These are phyloP conservation scores for Conopomorpha cramerella DNA, from an alignment of 1,140 invertebrate genomes.

Conservation along the genomic window DNA sequence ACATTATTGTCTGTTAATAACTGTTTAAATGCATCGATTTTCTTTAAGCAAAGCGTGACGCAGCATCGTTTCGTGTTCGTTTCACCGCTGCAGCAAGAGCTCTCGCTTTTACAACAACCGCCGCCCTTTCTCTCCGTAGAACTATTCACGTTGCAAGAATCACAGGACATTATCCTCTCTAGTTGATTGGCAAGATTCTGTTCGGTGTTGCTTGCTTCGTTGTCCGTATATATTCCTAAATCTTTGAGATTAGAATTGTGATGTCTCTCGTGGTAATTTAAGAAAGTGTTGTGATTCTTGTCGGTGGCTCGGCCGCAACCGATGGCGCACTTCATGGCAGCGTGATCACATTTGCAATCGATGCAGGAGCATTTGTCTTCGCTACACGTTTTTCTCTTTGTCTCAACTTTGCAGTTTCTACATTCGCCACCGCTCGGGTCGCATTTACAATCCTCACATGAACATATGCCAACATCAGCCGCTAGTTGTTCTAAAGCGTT, in stretches of 20 bases:
- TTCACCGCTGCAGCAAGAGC: constrained; percentile 8
- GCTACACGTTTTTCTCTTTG: constrained; percentile 14
- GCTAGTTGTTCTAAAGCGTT: constrained; percentile 70
- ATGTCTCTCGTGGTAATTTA: constrained; percentile 49
- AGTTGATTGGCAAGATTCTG: no score
- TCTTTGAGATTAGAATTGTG: constrained; percentile 48
- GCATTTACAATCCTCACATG: constrained; percentile 77
- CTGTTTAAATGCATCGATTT: constrained; percentile 37
- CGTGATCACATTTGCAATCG: constrained; percentile 51
- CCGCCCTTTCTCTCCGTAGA: constrained; percentile 4
- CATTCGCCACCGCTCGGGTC: constrained; percentile 64
- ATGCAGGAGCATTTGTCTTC: constrained; percentile 44
- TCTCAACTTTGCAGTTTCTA: constrained; percentile 46
- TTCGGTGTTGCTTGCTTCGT: no score
- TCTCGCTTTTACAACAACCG: constrained; percentile 12
- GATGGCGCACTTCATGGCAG: constrained; percentile 46
- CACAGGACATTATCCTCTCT: no score
- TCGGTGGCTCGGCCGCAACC: constrained; percentile 43
- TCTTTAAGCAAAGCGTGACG: constrained; percentile 47
- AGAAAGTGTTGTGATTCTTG: constrained; percentile 41
- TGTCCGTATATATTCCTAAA: constrained; percentile 38
- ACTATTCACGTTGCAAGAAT: no score
- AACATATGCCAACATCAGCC: constrained; percentile 79
- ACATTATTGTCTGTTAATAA: constrained; percentile 34
- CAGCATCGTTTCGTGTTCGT: constrained; percentile 27